These are phyloP conservation scores for Pangasius larnaudii DNA, from an alignment of 2,797 vertebrate genomes.

Conservation along the genomic window DNA sequence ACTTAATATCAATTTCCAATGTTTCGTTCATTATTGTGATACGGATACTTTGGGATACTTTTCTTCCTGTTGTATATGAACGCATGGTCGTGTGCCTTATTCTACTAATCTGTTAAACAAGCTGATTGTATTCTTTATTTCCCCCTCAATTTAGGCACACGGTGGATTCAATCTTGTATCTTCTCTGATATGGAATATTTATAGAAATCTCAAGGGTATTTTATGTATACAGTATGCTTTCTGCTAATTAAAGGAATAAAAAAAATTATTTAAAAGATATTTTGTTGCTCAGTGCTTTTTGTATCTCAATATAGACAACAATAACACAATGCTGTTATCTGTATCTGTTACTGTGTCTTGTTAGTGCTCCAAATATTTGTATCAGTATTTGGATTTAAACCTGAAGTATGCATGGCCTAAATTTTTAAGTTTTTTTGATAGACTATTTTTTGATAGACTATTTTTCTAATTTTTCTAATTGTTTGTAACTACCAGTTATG, in stretches of 20 bases:
- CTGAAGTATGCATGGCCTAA: neutral
- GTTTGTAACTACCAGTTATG: neutral
- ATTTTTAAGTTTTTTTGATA: neutral
- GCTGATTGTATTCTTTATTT: slow-evolving; percentile 42
- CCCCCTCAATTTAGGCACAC: slow-evolving; percentile 72
- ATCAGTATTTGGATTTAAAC: neutral
- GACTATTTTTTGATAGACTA: neutral
- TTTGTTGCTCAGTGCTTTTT: neutral
- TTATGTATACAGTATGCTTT: slow-evolving; percentile 82
- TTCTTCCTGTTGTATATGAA: slow-evolving; percentile 64
- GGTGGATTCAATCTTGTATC: slow-evolving; percentile 74
- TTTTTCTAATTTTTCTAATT: neutral
- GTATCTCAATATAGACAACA: neutral
- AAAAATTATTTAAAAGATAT: slow-evolving; percentile 68
- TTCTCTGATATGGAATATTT: slow-evolving; percentile 84
- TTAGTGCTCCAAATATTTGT: neutral
- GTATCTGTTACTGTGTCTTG: neutral
- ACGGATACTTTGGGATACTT: slow-evolving; percentile 72
- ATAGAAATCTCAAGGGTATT: slow-evolving; percentile 79
- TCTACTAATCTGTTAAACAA: slow-evolving; percentile 77
- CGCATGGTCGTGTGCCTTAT: slow-evolving; percentile 95
- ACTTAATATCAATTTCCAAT: slow-evolving; percentile 63
- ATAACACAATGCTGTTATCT: neutral
- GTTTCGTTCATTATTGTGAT: slow-evolving; percentile 80
- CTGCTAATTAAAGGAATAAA: slow-evolving; percentile 74